These are phyloP conservation scores for Ecliptopera silaceata DNA, from an alignment of 2,888 invertebrate species.

Conservation along the genomic window DNA sequence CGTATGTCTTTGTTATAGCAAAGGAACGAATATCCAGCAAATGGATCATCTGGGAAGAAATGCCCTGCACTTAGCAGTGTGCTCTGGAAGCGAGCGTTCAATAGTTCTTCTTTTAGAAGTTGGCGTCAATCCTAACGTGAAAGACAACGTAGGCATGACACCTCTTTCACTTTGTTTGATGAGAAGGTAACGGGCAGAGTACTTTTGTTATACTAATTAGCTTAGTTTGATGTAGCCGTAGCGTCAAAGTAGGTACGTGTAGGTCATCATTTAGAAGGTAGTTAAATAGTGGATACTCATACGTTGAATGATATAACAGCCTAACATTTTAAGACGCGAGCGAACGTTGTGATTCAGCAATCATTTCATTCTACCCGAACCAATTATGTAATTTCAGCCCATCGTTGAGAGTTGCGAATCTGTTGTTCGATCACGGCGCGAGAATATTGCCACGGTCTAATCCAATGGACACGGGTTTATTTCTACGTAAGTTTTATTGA, in stretches of 20 bases:
- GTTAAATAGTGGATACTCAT: background rate
- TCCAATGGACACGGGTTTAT: constrained; percentile 65
- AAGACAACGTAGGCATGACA: constrained; percentile 73
- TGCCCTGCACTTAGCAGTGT: constrained; percentile 69
- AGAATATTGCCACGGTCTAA: constrained; percentile 49
- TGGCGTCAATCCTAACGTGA: constrained; percentile 58
- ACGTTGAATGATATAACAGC: constrained; percentile 1
- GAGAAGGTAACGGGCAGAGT: constrained; percentile 54
- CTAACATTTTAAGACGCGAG: constrained; percentile 4
- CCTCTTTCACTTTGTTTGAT: constrained; percentile 70
- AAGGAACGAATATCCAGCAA: constrained; percentile 52
- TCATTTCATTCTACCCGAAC: constrained; percentile 35
- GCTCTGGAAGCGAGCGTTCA: constrained; percentile 48
- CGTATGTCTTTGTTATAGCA: constrained; percentile 27
- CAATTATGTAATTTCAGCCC: constrained; percentile 53
- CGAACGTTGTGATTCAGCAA: constrained; percentile 21
- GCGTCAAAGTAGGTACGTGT: too few relatives aligned
- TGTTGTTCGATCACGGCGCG: constrained; percentile 69
- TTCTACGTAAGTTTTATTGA: constrained; percentile 58
- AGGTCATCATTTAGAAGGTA: background rate
- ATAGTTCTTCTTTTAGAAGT: constrained; percentile 56
- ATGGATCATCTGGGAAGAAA: constrained; percentile 64
- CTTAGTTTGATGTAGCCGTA: too few relatives aligned
- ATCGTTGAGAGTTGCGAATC: constrained; percentile 53
- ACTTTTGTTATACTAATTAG: background rate